Conservation (phyloP, 2,888 invertebrate genomes). For the Agrotis puta region DNA sequence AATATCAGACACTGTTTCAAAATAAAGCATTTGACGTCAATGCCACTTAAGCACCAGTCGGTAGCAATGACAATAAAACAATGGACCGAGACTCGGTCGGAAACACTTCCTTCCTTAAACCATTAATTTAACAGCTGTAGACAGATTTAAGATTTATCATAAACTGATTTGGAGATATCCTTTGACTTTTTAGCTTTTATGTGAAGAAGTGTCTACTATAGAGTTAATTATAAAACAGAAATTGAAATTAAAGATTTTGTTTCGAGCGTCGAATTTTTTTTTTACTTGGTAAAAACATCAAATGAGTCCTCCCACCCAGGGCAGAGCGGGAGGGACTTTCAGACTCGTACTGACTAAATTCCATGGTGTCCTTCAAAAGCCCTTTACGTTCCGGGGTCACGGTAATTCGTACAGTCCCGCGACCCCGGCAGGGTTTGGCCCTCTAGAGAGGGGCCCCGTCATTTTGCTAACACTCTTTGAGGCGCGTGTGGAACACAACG, state of each 20-base stretch:
- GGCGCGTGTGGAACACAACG: no score
- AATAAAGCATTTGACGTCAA: constrained; percentile 50
- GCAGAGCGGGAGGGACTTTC: no score
- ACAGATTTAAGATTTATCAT: constrained; percentile 62
- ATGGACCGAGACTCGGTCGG: constrained; percentile 62
- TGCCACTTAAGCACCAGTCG: constrained; percentile 29
- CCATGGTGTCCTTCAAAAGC: no score
- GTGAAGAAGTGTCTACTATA: background rate
- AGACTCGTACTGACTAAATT: no score
- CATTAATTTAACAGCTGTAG: constrained; percentile 63
- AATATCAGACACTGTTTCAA: constrained; percentile 37
- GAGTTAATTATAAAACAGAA: background rate
- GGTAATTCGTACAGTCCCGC: no score
- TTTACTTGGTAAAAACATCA: no score
- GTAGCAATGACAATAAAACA: constrained; percentile 64
- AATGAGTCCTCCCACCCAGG: no score
- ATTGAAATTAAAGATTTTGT: background rate
- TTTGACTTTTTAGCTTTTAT: constrained; percentile 6
- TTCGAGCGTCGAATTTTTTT: no score
- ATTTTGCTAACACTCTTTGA: no score
- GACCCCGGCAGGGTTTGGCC: no score
- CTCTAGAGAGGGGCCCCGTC: no score
- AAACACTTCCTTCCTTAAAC: constrained; percentile 66
- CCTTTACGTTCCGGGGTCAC: no score
- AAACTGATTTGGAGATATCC: constrained; percentile 34